These are phyloP conservation scores for Reinhardtius hippoglossoides DNA, from an alignment of 2,113 vertebrate species.

Conservation along the genomic window DNA sequence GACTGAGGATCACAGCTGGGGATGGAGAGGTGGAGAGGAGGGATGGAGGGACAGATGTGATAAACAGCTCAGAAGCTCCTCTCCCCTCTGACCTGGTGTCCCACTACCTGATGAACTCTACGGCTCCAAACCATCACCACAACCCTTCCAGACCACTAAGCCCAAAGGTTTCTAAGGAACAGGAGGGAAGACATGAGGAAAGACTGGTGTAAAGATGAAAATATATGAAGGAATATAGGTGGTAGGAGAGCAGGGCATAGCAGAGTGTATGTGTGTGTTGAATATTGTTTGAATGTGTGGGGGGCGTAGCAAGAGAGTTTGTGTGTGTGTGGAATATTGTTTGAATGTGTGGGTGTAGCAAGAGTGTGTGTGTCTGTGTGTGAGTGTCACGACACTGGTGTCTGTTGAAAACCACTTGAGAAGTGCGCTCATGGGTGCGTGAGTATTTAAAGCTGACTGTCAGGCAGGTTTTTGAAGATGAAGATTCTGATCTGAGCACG, in stretches of 20 bases:
- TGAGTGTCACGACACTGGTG: conserved; percentile 71
- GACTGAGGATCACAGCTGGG: conserved; percentile 38
- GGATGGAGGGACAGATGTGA: conserved; percentile 10
- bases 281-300: conserved; percentile 39
- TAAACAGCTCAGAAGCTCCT: conserved; percentile 8
- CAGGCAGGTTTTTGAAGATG: conserved; percentile 60
- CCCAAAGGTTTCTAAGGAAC: conserved; percentile 45
- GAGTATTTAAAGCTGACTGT: conserved; percentile 74
- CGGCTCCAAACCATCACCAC: conserved; percentile 46
- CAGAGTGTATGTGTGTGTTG: conserved; percentile 26
- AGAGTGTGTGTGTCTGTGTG: not conserved
- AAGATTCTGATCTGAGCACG: conserved; percentile 65
- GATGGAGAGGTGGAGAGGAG: conserved; percentile 11
- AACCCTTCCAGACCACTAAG: conserved; percentile 59
- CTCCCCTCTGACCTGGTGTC: conserved; percentile 74
- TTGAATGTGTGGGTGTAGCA: conserved; percentile 42
- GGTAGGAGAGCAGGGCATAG: conserved; percentile 45
- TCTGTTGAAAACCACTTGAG: conserved; percentile 78
- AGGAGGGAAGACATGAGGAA: conserved; percentile 30
- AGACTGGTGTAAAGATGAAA: conserved; percentile 59
- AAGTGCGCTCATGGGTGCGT: conserved; percentile 76
- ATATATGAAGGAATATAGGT: conserved; percentile 72
- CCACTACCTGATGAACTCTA: conserved; percentile 37
- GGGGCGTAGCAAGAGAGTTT: not conserved
- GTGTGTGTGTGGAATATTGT: conserved; percentile 16